Evolutionary conservation across 2,113 vertebrate species (phyloP).

Genomic region (Anoplopoma fimbria): DNA sequence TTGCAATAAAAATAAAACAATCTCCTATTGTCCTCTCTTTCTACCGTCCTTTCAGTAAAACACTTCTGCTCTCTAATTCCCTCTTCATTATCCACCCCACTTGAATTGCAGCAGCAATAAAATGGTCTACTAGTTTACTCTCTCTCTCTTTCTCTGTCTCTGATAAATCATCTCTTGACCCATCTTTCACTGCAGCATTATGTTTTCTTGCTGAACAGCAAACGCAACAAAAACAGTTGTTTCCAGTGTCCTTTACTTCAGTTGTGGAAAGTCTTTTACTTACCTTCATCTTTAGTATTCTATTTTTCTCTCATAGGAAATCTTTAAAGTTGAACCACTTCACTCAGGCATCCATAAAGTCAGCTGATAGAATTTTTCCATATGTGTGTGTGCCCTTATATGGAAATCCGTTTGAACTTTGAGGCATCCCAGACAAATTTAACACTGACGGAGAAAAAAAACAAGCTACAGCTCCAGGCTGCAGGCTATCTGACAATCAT

Average conservation of each 20-base stretch:
- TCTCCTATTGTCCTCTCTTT: not conserved
- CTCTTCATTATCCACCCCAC: not conserved
- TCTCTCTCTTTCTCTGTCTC: not conserved
- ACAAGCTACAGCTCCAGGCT: constrained; percentile 21
- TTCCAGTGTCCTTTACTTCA: not conserved
- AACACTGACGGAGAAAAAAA: constrained; percentile 3
- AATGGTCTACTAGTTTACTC: not conserved
- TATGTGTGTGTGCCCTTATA: not conserved
- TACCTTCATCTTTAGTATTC: not conserved
- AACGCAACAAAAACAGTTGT: not conserved
- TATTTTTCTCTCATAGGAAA: not conserved
- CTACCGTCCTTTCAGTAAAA: constrained; percentile 4
- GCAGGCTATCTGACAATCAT: constrained; percentile 22
- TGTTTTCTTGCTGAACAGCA: not conserved
- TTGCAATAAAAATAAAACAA: constrained; percentile 8
- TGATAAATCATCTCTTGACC: not conserved
- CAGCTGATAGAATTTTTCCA: not conserved
- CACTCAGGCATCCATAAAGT: not conserved
- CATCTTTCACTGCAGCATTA: not conserved
- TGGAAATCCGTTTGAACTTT: constrained; percentile 17
- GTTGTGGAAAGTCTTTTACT: not conserved
- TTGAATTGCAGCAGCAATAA: constrained; percentile 27
- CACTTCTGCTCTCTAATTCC: not conserved
- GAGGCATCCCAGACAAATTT: constrained; percentile 31
- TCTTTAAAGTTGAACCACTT: not conserved